Evolutionary conservation across 1,140 invertebrate genomes (phyloP).

Genomic region (Zaprionus nigranus): DNA sequence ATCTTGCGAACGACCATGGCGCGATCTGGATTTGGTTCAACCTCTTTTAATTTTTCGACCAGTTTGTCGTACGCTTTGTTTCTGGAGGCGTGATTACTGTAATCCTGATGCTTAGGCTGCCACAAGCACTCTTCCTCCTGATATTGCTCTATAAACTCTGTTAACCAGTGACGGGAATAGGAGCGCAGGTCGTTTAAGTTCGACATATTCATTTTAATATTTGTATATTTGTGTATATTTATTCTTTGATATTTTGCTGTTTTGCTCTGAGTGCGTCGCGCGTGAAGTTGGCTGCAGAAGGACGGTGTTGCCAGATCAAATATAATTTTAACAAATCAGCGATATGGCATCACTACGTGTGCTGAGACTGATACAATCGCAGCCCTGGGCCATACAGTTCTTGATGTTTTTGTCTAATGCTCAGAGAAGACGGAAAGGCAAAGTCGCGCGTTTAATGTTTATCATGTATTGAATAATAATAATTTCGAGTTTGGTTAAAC

Average conservation of each 20-base stretch:
- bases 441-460: conserved; percentile 46
- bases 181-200: conserved; percentile 70
- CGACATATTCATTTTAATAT: conserved; percentile 60
- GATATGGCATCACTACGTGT: conserved; percentile 6
- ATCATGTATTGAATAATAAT: conserved; percentile 45
- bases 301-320: conserved; percentile 20
- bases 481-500: conserved; percentile 6
- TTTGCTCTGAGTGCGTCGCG: conserved; percentile 70
- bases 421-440: conserved; percentile 21
- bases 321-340: background rate
- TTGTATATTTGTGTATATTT: conserved; percentile 38
- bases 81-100: conserved; percentile 76
- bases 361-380: background rate
- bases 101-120: conserved; percentile 84
- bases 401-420: conserved; percentile 48
- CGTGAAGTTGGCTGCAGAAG: conserved; percentile 65
- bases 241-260: conserved; percentile 50
- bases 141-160: conserved; percentile 83
- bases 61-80: conserved; percentile 80
- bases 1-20: conserved; percentile 83
- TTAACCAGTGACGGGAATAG: conserved; percentile 80
- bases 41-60: conserved; percentile 80
- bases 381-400: conserved; percentile 30
- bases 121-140: conserved; percentile 83
- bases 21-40: conserved; percentile 80